phyloP scores from a whole-genome alignment of 2,113 vertebrate species.

The Oncorhynchus nerka region DNA sequence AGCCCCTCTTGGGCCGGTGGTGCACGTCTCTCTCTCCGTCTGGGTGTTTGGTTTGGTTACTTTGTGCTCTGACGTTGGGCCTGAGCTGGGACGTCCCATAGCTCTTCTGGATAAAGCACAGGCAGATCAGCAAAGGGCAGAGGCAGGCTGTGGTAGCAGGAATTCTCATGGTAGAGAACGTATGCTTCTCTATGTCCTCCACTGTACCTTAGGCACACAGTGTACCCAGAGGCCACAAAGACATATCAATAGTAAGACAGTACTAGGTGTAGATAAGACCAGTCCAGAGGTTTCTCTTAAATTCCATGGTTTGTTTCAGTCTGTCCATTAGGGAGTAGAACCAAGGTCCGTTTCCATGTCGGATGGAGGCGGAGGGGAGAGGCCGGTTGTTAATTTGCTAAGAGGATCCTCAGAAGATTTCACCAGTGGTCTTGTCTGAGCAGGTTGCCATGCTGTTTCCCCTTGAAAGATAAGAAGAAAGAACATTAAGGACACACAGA shows the following conservation, averaged over 20 bases:
- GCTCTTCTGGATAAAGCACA: constrained; percentile 83
- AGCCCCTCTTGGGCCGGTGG: constrained; percentile 96
- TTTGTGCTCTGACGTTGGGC: constrained; percentile 67
- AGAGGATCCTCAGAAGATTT: neutral
- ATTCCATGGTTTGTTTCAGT: constrained; percentile 72
- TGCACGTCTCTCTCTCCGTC: constrained; percentile 94
- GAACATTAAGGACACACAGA: neutral
- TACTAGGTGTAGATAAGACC: constrained; percentile 58
- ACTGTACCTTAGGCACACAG: constrained; percentile 29
- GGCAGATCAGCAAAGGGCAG: constrained; percentile 84
- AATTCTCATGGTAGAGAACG: constrained; percentile 83
- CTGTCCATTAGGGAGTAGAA: neutral
- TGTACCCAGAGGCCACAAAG: constrained; percentile 58
- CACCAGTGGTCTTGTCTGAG: constrained; percentile 5
- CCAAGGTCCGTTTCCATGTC: constrained; percentile 13
- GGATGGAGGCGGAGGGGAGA: neutral
- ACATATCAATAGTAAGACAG: constrained; percentile 18
- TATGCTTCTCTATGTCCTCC: constrained; percentile 25
- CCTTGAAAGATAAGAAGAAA: constrained; percentile 29
- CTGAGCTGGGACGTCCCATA: constrained; percentile 62
- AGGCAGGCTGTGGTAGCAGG: constrained; percentile 78
- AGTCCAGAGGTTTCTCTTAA: constrained; percentile 67
- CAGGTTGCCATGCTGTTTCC: constrained; percentile 7
- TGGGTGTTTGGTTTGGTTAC: constrained; percentile 86
- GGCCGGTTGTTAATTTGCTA: neutral